Conservation (phyloP, 2,888 invertebrate species). For the Cheilosia urbana region DNA sequence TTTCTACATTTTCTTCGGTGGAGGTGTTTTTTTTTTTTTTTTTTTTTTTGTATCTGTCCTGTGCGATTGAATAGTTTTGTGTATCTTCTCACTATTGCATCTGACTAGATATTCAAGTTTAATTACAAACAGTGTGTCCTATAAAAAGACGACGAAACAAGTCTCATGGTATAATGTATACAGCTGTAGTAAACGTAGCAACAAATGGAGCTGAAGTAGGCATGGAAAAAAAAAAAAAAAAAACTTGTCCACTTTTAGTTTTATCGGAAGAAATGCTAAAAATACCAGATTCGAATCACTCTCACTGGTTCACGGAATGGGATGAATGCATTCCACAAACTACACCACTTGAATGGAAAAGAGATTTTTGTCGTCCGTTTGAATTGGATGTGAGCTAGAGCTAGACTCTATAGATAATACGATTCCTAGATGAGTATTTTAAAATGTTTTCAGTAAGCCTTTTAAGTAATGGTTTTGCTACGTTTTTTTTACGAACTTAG, state of each 20-base stretch:
- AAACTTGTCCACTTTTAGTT: conserved; percentile 57
- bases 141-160: conserved; percentile 40
- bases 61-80: conserved; percentile 40
- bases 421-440: not conserved
- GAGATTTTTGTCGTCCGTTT: conserved; percentile 10
- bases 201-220: conserved; percentile 27
- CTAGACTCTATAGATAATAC: not conserved
- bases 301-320: conserved; percentile 53
- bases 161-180: conserved; percentile 28
- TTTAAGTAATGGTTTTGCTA: not conserved
- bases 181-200: conserved; percentile 5
- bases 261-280: conserved; percentile 57
- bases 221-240: conserved; percentile 16
- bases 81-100: conserved; percentile 26
- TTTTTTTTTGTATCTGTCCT: not conserved
- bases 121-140: conserved; percentile 39
- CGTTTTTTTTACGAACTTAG: not conserved
- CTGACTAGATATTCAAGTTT: conserved; percentile 64
- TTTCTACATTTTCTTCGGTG: conserved; percentile 11
- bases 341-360: conserved; percentile 36
- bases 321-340: conserved; percentile 32
- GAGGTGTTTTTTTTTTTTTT: conserved; percentile 1
- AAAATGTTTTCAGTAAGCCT: conserved; percentile 19
- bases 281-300: conserved; percentile 65
- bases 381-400: not conserved